Base-by-base conservation (phyloP, 2,797 vertebrate species). In the Poecilia picta region DNA sequence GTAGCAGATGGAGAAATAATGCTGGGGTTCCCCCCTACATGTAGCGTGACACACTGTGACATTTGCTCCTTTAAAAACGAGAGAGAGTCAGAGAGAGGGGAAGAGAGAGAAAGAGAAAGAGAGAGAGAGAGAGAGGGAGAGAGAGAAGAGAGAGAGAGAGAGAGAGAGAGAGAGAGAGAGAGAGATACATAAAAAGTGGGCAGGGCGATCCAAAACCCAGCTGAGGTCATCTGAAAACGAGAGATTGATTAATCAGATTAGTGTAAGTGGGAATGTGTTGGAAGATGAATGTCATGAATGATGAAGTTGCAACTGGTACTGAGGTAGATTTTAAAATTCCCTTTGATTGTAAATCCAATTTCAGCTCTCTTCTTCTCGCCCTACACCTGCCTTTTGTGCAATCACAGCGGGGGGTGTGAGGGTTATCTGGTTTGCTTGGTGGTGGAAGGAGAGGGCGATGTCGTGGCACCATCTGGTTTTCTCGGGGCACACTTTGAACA, bases 11-110 rank as follows among this genome's bases (percentile, higher is more conserved):
- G 85, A 87, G 80, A 80, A 90, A 77, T 71, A 80, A 87, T 87
- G 81, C 79, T 77, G 89, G 92, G 93, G 90, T 91, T 92, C 90
- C 90, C 90, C 92, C 90, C 75, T 46, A 88, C 83, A 82, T 91
- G 77, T 5, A 79, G 78, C 51, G 2, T 59, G 51, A 36, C 71
- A 36, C 71, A 53, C 66, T 80, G 82, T 83, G 78, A 85, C 72
- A 81, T 83, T 74, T 81, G 41, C 59, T 57, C 28, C 33, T 28
- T 75, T 20, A 59, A 39, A 41, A 72, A 45, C 41, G 25, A 49
- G 33, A 73, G 15, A 4, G 8, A 73, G 25, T n/a, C n/a, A 49
- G 33, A 73, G 28, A 0, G 6, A 33, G 25, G n/a, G n/a, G n/a
- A n/a, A n/a, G n/a, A n/a, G n/a, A n/a, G n/a, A n/a, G n/a, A n/a